phyloP scores from a whole-genome alignment of 2,113 vertebrate genomes.

The Microcebus murinus region DNA sequence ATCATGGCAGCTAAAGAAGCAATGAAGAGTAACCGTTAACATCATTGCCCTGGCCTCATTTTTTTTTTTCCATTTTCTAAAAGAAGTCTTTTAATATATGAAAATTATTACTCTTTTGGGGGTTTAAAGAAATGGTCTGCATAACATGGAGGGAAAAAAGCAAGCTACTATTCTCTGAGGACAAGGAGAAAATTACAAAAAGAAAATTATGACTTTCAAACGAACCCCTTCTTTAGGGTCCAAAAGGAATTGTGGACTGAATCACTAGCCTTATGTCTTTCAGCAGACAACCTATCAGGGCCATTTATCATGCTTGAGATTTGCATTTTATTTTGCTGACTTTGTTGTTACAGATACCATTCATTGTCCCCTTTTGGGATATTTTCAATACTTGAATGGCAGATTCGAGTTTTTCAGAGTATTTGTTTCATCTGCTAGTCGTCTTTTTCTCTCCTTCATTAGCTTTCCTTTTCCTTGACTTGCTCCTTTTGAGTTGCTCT shows the following conservation, averaged over 20 bases:
- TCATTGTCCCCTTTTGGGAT: slow-evolving; percentile 78
- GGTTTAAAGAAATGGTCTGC: slow-evolving; percentile 71
- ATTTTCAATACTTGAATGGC: slow-evolving; percentile 87
- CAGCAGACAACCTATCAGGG: slow-evolving; percentile 73
- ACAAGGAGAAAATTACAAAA: slow-evolving; percentile 69
- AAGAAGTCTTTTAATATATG: slow-evolving; percentile 89
- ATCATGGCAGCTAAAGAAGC: slow-evolving; percentile 99
- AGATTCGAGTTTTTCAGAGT: slow-evolving; percentile 85
- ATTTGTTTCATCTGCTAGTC: slow-evolving; percentile 83
- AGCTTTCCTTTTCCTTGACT: slow-evolving; percentile 63
- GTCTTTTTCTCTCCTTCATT: slow-evolving; percentile 67
- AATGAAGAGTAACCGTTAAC: slow-evolving; percentile 98
- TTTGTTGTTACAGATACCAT: slow-evolving; percentile 79
- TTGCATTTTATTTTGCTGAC: slow-evolving; percentile 78
- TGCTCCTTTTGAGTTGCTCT: slow-evolving; percentile 64
- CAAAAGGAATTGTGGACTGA: slow-evolving; percentile 82
- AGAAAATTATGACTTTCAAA: slow-evolving; percentile 63
- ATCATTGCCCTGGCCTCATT: slow-evolving; percentile 61
- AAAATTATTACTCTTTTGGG: slow-evolving; percentile 81
- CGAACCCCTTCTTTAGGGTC: slow-evolving; percentile 78
- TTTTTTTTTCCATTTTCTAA: slow-evolving; percentile 79
- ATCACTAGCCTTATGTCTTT: slow-evolving; percentile 74
- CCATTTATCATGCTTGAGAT: slow-evolving; percentile 77
- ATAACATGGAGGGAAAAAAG: slow-evolving; percentile 65
- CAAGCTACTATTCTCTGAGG: slow-evolving; percentile 79